Conservation (phyloP, 2,113 vertebrate genomes). For the Festucalex cinctus region DNA sequence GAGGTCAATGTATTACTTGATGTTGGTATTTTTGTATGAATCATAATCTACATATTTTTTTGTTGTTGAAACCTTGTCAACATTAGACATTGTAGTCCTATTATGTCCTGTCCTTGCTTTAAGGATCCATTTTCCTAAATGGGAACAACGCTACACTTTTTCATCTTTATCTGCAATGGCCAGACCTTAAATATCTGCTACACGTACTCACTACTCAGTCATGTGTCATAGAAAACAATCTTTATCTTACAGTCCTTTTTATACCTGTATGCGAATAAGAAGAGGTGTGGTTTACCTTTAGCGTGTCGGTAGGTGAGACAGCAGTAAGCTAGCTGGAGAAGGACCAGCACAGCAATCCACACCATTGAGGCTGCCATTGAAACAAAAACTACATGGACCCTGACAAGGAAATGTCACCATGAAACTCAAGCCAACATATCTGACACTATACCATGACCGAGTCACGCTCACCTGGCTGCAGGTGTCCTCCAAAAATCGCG, state of each 20-base stretch:
- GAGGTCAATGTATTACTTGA: too few relatives aligned
- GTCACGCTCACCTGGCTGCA: neutral
- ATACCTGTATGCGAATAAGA: neutral
- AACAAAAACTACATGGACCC: neutral
- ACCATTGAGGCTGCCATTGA: slow-evolving; percentile 29
- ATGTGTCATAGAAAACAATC: neutral
- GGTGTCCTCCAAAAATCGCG: neutral
- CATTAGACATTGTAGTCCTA: too few relatives aligned
- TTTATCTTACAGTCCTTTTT: too few relatives aligned
- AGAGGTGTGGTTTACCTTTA: slow-evolving; percentile 44
- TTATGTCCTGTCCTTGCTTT: too few relatives aligned
- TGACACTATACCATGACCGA: slow-evolving; percentile 4
- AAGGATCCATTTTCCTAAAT: too few relatives aligned
- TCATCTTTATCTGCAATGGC: too few relatives aligned
- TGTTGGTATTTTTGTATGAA: too few relatives aligned
- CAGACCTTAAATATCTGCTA: too few relatives aligned
- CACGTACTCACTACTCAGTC: neutral
- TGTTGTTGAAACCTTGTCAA: too few relatives aligned
- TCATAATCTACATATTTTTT: too few relatives aligned
- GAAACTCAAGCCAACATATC: neutral
- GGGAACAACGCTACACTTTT: too few relatives aligned
- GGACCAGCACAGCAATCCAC: slow-evolving; percentile 35
- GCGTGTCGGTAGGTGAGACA: slow-evolving; percentile 27
- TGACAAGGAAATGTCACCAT: neutral
- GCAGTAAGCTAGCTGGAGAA: slow-evolving; percentile 46